Evolutionary conservation across 2,113 vertebrate genomes (phyloP).

Genomic region (Notarius quadriscutis): DNA sequence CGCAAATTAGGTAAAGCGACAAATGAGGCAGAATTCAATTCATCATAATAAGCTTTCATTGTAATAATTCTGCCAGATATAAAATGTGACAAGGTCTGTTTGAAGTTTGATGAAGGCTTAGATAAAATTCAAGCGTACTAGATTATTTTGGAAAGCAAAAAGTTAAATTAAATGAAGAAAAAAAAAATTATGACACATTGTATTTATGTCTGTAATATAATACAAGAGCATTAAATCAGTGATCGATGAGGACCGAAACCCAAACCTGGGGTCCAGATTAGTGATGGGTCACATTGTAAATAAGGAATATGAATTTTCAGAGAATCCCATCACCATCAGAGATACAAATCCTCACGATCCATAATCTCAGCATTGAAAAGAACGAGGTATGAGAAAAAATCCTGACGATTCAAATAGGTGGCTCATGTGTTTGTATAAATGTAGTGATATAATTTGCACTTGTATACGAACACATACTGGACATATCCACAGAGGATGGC

Average conservation of each 20-base stretch:
- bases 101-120: background rate
- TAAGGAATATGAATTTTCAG: background rate
- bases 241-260: background rate
- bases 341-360: background rate
- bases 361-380: background rate
- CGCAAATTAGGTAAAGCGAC: slow-evolving; percentile 20
- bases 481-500: too few species aligned
- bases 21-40: background rate
- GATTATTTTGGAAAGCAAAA: background rate
- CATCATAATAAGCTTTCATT: background rate
- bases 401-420: background rate
- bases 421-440: background rate
- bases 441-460: background rate
- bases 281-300: background rate
- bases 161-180: background rate
- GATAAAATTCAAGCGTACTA: background rate
- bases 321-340: background rate
- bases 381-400: background rate
- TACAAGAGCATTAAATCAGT: background rate
- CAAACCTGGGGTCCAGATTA: background rate
- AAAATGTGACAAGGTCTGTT: background rate
- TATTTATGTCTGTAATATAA: background rate
- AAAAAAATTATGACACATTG: background rate
- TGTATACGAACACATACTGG: too few species aligned
- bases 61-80: background rate